phyloP scores from a whole-genome alignment of 2,888 invertebrate genomes.

The Drosophila rellima region DNA sequence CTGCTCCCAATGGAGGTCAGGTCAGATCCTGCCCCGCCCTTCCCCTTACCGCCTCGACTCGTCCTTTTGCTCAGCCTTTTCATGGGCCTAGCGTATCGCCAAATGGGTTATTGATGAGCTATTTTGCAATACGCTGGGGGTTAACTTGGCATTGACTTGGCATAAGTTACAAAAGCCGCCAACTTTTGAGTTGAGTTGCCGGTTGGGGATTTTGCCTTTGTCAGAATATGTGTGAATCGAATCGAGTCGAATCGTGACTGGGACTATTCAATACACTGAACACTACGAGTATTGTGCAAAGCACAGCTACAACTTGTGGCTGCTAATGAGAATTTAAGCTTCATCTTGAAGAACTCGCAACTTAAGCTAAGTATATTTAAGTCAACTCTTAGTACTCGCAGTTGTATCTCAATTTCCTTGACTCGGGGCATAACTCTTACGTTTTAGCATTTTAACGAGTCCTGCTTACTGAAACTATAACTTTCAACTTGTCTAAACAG shows the following conservation, averaged over 20 bases:
- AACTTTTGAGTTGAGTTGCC: slow-evolving; percentile 45
- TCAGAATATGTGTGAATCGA: slow-evolving; percentile 53
- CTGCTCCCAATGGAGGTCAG: slow-evolving; percentile 45
- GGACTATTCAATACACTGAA: slow-evolving; percentile 19
- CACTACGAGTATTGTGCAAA: not conserved
- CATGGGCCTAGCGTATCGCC: slow-evolving; percentile 63
- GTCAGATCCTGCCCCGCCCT: slow-evolving; percentile 8
- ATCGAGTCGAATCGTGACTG: slow-evolving; percentile 59
- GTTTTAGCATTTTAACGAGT: slow-evolving; percentile 47
- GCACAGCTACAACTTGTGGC: slow-evolving; percentile 48
- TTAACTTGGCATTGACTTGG: slow-evolving; percentile 55
- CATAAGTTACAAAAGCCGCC: slow-evolving; percentile 55
- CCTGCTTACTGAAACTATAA: slow-evolving; percentile 37
- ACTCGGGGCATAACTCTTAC: slow-evolving; percentile 26
- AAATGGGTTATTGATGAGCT: slow-evolving; percentile 80
- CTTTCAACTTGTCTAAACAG: slow-evolving; percentile 56
- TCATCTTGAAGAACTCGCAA: not conserved
- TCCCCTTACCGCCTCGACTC: not conserved
- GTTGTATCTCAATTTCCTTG: slow-evolving; percentile 10
- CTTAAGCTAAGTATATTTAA: not conserved
- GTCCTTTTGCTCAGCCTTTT: slow-evolving; percentile 31
- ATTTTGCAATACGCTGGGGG: slow-evolving; percentile 66
- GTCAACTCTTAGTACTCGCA: slow-evolving; percentile 2
- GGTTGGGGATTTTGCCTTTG: slow-evolving; percentile 26
- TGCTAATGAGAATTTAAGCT: slow-evolving; percentile 58